Evolutionary conservation across 2,113 vertebrate species (phyloP), one percentile per base, ranked within the genome.

Genomic region (Rhombomys opimus): DNA sequence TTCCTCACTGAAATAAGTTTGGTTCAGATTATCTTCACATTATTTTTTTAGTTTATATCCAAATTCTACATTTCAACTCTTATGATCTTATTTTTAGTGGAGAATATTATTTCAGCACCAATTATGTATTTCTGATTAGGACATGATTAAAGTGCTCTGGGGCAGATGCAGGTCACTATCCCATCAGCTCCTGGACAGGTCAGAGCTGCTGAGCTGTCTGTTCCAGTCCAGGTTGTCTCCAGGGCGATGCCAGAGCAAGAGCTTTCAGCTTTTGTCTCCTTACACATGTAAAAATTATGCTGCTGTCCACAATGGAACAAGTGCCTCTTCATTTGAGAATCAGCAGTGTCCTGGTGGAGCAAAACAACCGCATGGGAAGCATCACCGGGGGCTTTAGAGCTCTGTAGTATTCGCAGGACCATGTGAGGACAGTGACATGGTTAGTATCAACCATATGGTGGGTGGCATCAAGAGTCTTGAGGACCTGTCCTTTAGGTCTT

Each of bases 41-140:
- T 87, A 30, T 54, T 86, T 20, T 88, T 61, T 95, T 95, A 93
- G 10, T 65, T 9, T 32, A 30, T 57, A 38, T 73, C n/a, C 50
- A 93, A 84, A 91, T 78, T 84, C 80, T 10, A 18, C 68, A 82
- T 91, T 84, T 96, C 18, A 35, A n/a, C 20, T 52, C 5, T 77
- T 92, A 41, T 52, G 18, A 0, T 93, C 85, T 91, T 87, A 8
- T 72, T 87, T 81, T 63, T 35, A 85, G 89, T 65, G 15, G 25
- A 80, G 57, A 96, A 72, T 54, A 22, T 76, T 82, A 61, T 82
- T 93, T 57, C 23, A 65, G n/a, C 27, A 46, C 13, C 68, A 61
- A 68, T 35, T 80, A 22, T 76, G 52, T 95, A 7, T 22, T 52
- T 86, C 11, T 88, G 68, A 78, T 88, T 13, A 80, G 65, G 14